Evolutionary conservation across 2,888 invertebrate species (phyloP), one percentile per base, ranked within the genome.

Genomic region (Agrilus biguttatus): DNA sequence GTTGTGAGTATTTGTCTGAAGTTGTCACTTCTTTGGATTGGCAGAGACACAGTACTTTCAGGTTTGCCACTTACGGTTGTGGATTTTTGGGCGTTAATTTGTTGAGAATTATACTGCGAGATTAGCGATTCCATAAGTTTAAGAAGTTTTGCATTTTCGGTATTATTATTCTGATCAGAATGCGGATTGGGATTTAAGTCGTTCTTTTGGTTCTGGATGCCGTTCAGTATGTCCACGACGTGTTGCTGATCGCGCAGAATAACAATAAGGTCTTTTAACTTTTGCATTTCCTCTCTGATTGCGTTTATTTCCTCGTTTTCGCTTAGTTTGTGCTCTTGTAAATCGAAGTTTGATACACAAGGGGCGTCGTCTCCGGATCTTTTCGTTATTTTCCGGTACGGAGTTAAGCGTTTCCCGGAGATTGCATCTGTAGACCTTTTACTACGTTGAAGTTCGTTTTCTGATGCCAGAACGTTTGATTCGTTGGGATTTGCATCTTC

Each of bases 211-310:
- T 33, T 36, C 2, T 47, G 45, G 19, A 48, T 39, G 37, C 54
- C 45, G 37, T 53, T 52, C 14, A 61, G 45, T 13, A 53, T 47
- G 13, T 54, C 53, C 14, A 63, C 44, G 17, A 59, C 48, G 21
- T 54, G 48, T 44, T 63, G 60, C 47, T 64, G 63, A 37, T 63
- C 61, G 43, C 52, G 55, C 12, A 64, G 45, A 14, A 62, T 47
- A 33, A 54, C 47, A 14, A 63, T 55, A 7, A 64, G 44, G 19
- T 59, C 53, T 40, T 59, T 52, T 4, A 65, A 41, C 50, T 63
- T 61, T 23, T 49, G 49, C 6, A 65, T 50, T 54, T 65, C 63
- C 14, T 50, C 44, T 49, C 54, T 57, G 33, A 62, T 47, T 8
- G 56, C 53, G 28, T 51, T 48, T 14, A 60, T 51, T 37, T 56